phyloP scores from a whole-genome alignment of 92 coral and sea anemone genomes.

The Parazoanthus atlanticus region DNA sequence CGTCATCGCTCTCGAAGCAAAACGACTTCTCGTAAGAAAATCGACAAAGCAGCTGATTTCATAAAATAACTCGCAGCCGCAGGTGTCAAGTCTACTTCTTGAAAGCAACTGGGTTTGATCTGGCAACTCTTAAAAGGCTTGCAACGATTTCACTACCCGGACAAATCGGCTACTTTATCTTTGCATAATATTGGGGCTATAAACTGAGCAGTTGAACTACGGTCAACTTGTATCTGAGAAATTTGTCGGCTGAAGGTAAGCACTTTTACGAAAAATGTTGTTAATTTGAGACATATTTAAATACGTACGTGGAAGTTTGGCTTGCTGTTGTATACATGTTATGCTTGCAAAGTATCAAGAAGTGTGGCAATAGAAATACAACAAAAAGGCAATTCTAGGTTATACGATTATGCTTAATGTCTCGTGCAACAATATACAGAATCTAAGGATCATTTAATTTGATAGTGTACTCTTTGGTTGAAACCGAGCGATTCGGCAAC shows the following conservation, averaged over 20 bases:
- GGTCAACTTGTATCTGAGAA: neutral
- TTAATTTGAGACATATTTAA: neutral
- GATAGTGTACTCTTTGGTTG: neutral
- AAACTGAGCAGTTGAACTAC: neutral
- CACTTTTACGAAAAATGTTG: neutral
- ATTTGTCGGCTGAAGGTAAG: neutral
- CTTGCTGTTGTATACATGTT: neutral
- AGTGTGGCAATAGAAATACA: neutral
- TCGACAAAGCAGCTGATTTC: neutral
- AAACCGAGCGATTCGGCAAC: neutral
- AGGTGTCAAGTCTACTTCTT: neutral
- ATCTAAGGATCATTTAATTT: neutral
- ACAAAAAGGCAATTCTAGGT: neutral
- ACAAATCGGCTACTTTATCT: neutral
- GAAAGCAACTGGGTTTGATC: neutral
- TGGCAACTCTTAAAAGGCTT: neutral
- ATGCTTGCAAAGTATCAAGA: neutral
- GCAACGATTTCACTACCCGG: neutral
- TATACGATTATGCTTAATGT: neutral
- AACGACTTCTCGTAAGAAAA: constrained; percentile 11
- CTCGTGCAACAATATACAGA: neutral
- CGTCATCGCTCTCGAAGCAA: neutral
- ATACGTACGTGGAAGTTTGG: neutral
- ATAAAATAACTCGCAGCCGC: neutral
- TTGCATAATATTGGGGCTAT: neutral